These are phyloP conservation scores for Limnodromus scolopaceus DNA, from an alignment of 2,797 vertebrate species.

Conservation along the genomic window DNA sequence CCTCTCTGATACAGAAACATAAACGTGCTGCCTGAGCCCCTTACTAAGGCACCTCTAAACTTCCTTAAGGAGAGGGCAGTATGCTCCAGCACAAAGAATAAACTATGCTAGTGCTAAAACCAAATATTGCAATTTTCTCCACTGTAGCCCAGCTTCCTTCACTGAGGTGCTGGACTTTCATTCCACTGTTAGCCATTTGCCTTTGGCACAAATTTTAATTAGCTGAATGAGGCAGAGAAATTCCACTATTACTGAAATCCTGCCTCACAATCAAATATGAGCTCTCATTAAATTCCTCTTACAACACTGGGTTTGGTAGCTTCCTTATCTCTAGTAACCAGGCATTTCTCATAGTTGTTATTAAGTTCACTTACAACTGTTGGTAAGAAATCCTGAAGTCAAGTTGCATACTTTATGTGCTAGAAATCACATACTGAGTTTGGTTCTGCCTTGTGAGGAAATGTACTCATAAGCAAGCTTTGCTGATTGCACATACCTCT, in stretches of 20 bases:
- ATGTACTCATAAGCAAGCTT: not conserved
- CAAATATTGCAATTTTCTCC: not conserved
- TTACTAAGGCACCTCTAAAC: not conserved
- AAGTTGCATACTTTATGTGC: not conserved
- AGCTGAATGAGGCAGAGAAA: not conserved
- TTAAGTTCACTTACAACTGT: not conserved
- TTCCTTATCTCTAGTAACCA: slow-evolving; percentile 39
- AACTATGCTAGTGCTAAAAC: not conserved
- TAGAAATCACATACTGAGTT: not conserved
- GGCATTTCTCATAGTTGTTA: not conserved
- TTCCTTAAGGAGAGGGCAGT: not conserved
- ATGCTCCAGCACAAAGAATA: not conserved
- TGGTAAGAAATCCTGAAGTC: slow-evolving; percentile 9
- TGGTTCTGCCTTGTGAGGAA: not conserved
- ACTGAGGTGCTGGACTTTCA: not conserved
- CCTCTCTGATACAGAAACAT: not conserved
- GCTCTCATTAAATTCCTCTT: slow-evolving; percentile 18
- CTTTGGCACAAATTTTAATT: slow-evolving; percentile 32
- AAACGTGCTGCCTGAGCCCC: not conserved
- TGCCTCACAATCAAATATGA: not conserved
- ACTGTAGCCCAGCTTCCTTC: not conserved
- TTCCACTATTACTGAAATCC: not conserved
- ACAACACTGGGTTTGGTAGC: not conserved
- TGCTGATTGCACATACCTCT: not conserved
- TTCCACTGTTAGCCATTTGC: not conserved